These are phyloP conservation scores for Neodiprion virginianus DNA, from an alignment of 1,140 invertebrate genomes.

Conservation along the genomic window DNA sequence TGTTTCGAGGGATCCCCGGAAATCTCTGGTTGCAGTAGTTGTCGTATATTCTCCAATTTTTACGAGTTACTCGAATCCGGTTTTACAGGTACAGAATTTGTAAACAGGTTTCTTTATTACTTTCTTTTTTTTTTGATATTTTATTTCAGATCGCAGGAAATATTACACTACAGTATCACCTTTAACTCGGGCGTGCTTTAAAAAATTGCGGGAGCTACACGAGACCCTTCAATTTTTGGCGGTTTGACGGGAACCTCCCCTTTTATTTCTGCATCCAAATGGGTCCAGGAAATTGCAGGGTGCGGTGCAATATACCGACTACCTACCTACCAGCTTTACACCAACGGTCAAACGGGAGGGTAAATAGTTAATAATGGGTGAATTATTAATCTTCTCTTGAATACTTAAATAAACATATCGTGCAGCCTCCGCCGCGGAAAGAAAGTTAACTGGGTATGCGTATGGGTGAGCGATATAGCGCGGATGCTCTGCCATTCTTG, in stretches of 20 bases:
- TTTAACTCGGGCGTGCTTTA: no score
- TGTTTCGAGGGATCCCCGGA: no score
- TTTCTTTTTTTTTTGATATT: no score
- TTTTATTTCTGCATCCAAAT: not conserved
- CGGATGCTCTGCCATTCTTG: not conserved
- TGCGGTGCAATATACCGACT: not conserved
- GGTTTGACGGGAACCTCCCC: not conserved
- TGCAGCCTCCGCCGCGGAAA: not conserved
- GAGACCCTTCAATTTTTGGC: constrained; percentile 1
- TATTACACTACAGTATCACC: no score
- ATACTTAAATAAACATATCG: not conserved
- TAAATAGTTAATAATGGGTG: not conserved
- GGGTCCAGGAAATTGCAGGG: constrained; percentile 5
- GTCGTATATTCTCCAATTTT: no score
- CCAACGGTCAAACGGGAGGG: constrained; percentile 7
- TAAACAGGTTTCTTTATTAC: no score
- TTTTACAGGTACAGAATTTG: no score
- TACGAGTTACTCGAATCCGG: no score
- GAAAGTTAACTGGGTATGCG: not conserved
- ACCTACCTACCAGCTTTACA: no score
- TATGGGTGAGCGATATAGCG: not conserved
- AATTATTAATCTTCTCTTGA: not conserved
- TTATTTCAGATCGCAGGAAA: no score
- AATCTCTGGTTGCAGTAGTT: no score
- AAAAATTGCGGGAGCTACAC: no score